Evolutionary conservation across 2,113 vertebrate species (phyloP).

Genomic region (Brachirus orientalis): DNA sequence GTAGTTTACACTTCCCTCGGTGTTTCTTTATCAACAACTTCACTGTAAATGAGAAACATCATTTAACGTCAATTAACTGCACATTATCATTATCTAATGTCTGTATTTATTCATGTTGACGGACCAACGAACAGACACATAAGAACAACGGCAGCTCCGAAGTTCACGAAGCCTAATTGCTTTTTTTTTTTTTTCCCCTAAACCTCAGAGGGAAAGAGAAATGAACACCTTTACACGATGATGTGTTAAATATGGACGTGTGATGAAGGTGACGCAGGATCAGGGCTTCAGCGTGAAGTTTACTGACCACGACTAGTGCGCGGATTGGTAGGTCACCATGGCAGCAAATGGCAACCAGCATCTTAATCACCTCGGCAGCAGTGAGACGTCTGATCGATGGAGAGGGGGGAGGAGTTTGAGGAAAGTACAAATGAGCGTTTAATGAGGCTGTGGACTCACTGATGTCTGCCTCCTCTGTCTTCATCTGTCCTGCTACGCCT

Average conservation of each 20-base stretch:
- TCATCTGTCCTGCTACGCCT: neutral
- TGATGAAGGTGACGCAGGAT: neutral
- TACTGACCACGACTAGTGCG: neutral
- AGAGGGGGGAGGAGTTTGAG: slow-evolving; percentile 24
- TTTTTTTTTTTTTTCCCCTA: too few species aligned
- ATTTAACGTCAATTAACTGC: slow-evolving; percentile 58
- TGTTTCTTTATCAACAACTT: neutral
- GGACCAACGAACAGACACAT: slow-evolving; percentile 4
- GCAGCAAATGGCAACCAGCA: neutral
- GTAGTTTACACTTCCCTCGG: neutral
- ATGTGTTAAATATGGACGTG: too few species aligned
- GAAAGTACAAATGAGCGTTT: slow-evolving; percentile 65
- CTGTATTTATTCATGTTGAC: neutral
- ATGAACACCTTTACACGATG: too few species aligned
- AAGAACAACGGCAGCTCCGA: neutral
- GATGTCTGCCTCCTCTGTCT: slow-evolving; percentile 1
- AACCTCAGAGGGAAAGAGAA: neutral
- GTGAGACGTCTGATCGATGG: slow-evolving; percentile 39
- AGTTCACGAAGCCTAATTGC: neutral
- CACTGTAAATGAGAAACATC: slow-evolving; percentile 1
- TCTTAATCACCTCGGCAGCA: slow-evolving; percentile 46
- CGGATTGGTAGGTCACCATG: slow-evolving; percentile 23
- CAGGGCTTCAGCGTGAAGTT: neutral
- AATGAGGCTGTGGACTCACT: slow-evolving; percentile 42
- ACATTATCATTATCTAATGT: slow-evolving; percentile 24